A percentile compares a stretch with the other conserved stretches of the same genome.
Conservation (phyloP, 2,797 vertebrate genomes). For the Urosaurus nigricauda region DNA sequence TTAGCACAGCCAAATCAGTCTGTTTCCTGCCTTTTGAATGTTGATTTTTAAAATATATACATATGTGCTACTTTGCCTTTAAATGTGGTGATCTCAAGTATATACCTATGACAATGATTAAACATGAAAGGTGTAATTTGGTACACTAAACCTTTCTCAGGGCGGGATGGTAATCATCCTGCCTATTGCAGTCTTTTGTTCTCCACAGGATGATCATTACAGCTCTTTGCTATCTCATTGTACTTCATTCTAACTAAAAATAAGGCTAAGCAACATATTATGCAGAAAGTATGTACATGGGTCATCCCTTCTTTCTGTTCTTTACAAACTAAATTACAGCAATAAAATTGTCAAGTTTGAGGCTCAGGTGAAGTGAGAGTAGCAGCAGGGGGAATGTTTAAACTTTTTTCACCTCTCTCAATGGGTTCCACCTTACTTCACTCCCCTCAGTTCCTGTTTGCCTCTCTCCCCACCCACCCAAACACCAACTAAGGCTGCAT, state of each 20-base stretch:
- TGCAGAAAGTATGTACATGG: background rate
- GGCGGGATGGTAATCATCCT: slow-evolving; percentile 37
- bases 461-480: background rate
- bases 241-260: slow-evolving; percentile 54
- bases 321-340: background rate
- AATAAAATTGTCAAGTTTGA: background rate
- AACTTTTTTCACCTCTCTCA: background rate
- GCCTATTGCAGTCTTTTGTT: slow-evolving; percentile 49
- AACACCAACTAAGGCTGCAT: background rate
- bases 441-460: background rate
- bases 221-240: slow-evolving; percentile 45
- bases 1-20: background rate
- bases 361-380: background rate
- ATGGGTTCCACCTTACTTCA: background rate
- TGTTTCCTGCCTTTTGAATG: slow-evolving; percentile 29
- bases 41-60: background rate
- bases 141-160: slow-evolving; percentile 66
- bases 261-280: slow-evolving; percentile 48
- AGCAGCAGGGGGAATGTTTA: background rate
- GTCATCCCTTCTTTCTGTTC: background rate
- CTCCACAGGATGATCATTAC: slow-evolving; percentile 37
- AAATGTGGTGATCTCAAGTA: slow-evolving; percentile 50
- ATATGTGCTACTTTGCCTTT: slow-evolving; percentile 39
- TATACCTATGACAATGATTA: slow-evolving; percentile 57
- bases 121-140: slow-evolving; percentile 59